Percentiles rank a stretch among this genome's conserved stretches.
phyloP scores from a whole-genome alignment of 2,113 vertebrate species.

The Gymnocephalus cernua region DNA sequence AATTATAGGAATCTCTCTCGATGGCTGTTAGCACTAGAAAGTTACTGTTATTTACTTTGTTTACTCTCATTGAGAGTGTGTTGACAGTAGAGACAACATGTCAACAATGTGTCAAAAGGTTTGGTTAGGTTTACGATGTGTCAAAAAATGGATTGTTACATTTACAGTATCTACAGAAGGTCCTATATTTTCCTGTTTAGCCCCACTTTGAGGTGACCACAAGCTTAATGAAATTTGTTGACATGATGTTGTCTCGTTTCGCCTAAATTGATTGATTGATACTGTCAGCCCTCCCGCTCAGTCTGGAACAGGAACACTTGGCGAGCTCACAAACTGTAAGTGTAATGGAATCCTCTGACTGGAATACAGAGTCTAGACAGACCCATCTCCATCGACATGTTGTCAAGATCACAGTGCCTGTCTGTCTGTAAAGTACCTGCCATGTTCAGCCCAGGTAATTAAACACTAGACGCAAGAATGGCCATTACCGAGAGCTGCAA shows the following conservation, averaged over 20 bases:
- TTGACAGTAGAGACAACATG: neutral
- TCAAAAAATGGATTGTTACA: neutral
- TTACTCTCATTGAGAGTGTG: neutral
- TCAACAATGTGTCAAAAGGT: neutral
- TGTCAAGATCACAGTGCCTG: conserved; percentile 59
- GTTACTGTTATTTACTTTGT: too few relatives aligned
- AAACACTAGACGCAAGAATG: conserved; percentile 39
- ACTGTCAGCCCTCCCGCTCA: conserved; percentile 49
- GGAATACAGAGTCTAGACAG: conserved; percentile 61
- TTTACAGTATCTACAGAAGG: neutral
- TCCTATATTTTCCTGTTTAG: neutral
- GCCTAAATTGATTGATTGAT: conserved; percentile 57
- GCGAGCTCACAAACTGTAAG: conserved; percentile 39
- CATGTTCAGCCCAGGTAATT: conserved; percentile 58
- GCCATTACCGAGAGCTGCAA: conserved; percentile 47
- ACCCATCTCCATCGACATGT: conserved; percentile 52
- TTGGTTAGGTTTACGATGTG: too few relatives aligned
- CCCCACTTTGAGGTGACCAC: neutral
- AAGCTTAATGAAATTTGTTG: conserved; percentile 17
- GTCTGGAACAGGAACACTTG: conserved; percentile 33
- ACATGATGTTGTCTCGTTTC: conserved; percentile 34
- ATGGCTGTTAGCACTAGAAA: too few relatives aligned
- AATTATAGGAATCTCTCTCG: neutral
- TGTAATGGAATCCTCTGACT: conserved; percentile 62
- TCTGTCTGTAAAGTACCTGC: conserved; percentile 44